Conservation (phyloP, 2,797 vertebrate species). For the Taenioides sp. region DNA sequence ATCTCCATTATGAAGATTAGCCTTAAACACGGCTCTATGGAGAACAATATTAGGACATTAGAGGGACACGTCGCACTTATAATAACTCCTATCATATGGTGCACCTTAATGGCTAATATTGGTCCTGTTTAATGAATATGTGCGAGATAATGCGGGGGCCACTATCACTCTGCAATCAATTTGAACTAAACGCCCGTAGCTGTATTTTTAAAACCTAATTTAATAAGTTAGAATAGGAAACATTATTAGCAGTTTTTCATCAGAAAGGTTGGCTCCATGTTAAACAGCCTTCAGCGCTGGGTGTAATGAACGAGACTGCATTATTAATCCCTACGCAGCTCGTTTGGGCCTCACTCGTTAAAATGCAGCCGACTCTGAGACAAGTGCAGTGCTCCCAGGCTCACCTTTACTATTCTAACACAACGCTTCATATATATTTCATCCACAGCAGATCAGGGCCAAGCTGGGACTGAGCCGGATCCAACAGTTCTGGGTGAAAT, state of each 20-base stretch:
- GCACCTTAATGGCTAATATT: slow-evolving; percentile 76
- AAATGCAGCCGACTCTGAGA: slow-evolving; percentile 65
- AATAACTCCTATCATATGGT: slow-evolving; percentile 79
- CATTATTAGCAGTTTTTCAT: slow-evolving; percentile 99
- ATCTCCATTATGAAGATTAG: slow-evolving; percentile 76
- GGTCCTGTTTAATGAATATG: slow-evolving; percentile 74
- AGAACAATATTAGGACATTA: slow-evolving; percentile 69
- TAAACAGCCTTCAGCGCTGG: slow-evolving; percentile 99
- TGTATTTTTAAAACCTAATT: slow-evolving; percentile 99
- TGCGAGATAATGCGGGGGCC: slow-evolving; percentile 77
- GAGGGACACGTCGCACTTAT: slow-evolving; percentile 62
- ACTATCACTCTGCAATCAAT: slow-evolving; percentile 97
- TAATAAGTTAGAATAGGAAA: slow-evolving; percentile 99
- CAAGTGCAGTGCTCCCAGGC: slow-evolving; percentile 76
- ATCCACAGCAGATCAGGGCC: slow-evolving; percentile 71
- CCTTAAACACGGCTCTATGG: slow-evolving; percentile 74
- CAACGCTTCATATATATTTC: slow-evolving; percentile 79
- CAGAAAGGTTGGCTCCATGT: slow-evolving; percentile 95
- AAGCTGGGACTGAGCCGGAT: slow-evolving; percentile 32
- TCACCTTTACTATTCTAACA: slow-evolving; percentile 85
- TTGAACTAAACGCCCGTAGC: slow-evolving; percentile 96
- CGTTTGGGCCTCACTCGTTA: slow-evolving; percentile 82
- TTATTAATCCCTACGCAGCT: slow-evolving; percentile 96
- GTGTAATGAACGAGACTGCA: slow-evolving; percentile 98
- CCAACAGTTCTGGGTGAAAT: slow-evolving; percentile 60